Base-by-base conservation (phyloP, 1,140 invertebrate species). In the Papilio glaucus region DNA sequence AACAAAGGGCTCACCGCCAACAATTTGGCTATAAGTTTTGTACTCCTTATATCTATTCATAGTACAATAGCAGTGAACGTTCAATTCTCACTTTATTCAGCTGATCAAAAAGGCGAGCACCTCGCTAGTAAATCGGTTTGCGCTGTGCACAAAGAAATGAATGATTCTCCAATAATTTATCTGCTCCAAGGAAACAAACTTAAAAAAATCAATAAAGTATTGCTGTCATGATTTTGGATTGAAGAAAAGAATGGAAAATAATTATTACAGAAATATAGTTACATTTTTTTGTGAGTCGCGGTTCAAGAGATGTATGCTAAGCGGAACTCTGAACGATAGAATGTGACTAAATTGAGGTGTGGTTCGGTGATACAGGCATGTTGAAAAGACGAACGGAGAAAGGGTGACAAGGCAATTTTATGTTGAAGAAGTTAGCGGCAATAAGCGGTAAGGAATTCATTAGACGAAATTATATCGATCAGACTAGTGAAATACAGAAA, bases 91-190 rank as follows among this genome's bases (percentile, higher is more conserved):
- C 61, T 63, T 37, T 15, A 33, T 63, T 38, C 61, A 26, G 57
- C 57, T 13, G 61, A 63, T 63, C 61, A 63, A 63, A 63, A 63
- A 63, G 61, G 61, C 61, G 61, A 63, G 29, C 29, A 33, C 61
- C n/a, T 33, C 26, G 33, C n/a, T 33, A 38, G 33, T 63, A 63
- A 63, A 63, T 63, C 29, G 61, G 29, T 63, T 63, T 63, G 61
- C 61, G 12, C 18, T 63, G 29, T 61, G 61, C 61, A 63, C 33
- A 38, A 63, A 63, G 61, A 37, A 63, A 29, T 63, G 61, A 63
- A 63, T 33, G 61, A 63, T 33, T 38, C 29, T 33, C 29, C 26
- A 63, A 63, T 33, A 63, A 63, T 63, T 63, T 63, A 63, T 63
- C 29, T 33, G 29, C 26, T 38, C 61, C 61, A 15, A 38, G 29